These are phyloP conservation scores for Solea solea DNA, from an alignment of 2,113 vertebrate genomes.

Conservation along the genomic window DNA sequence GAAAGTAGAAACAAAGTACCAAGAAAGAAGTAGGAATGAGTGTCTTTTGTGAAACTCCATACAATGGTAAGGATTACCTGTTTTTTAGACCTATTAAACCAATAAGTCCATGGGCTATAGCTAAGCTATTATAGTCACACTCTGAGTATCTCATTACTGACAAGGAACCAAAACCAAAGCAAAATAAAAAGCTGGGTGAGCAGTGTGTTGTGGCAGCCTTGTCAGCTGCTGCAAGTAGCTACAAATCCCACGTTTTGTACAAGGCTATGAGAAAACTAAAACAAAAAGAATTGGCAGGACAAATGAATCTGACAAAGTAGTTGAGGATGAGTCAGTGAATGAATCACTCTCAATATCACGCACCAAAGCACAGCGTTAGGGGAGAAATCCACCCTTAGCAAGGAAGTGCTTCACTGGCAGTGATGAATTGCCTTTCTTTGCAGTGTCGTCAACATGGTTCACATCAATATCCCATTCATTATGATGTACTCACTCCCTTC, in stretches of 20 bases:
- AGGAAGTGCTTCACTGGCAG: conserved; percentile 44
- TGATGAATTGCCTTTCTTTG: conserved; percentile 60
- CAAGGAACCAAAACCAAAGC: conserved; percentile 13
- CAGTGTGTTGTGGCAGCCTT: conserved; percentile 38
- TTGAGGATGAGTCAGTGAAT: conserved; percentile 67
- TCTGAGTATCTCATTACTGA: conserved; percentile 44
- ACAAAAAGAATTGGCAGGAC: conserved; percentile 64
- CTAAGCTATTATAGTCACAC: conserved; percentile 14
- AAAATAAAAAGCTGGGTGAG: conserved; percentile 57
- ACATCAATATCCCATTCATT: conserved; percentile 66
- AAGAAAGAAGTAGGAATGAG: conserved; percentile 4
- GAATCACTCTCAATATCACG: conserved; percentile 60
- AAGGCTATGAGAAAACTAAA: conserved; percentile 52
- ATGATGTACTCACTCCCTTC: conserved; percentile 50
- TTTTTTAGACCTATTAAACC: conserved; percentile 28
- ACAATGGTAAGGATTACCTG: conserved; percentile 17
- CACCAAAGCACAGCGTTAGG: conserved; percentile 55
- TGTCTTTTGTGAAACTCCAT: neutral
- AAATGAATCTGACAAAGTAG: conserved; percentile 67
- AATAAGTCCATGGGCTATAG: conserved; percentile 5
- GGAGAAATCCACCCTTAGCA: conserved; percentile 43
- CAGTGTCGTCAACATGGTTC: conserved; percentile 58
- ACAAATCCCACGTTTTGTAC: conserved; percentile 51
- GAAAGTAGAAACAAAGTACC: conserved; percentile 5
- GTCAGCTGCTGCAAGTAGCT: conserved; percentile 50